phyloP scores from a whole-genome alignment of 2,797 vertebrate species.

The Peromyscus melanophrys region DNA sequence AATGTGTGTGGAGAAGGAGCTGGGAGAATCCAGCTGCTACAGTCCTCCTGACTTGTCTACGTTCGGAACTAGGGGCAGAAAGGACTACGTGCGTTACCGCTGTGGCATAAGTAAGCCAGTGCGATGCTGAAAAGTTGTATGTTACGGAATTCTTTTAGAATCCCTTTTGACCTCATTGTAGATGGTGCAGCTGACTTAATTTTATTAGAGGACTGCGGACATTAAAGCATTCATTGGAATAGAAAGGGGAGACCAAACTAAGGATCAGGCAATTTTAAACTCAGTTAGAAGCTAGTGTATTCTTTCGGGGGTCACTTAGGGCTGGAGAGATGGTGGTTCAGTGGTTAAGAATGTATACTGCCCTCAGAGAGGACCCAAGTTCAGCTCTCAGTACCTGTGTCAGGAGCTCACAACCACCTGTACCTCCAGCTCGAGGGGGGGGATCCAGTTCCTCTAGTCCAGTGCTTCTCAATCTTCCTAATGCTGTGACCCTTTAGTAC shows the following conservation, averaged over 20 bases:
- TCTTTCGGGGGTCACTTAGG: not conserved
- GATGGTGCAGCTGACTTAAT: not conserved
- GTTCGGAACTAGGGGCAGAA: not conserved
- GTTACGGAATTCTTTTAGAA: not conserved
- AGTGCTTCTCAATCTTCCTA: not conserved
- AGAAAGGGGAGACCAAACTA: not conserved
- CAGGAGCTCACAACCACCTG: not conserved
- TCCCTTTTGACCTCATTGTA: not conserved
- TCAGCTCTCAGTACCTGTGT: not conserved
- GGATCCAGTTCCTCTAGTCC: not conserved
- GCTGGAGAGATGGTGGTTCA: not conserved
- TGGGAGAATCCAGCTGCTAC: not conserved
- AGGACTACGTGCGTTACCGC: not conserved
- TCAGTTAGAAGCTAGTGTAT: not conserved
- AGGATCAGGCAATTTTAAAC: not conserved
- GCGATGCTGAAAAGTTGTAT: accelerated
- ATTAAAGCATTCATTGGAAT: not conserved
- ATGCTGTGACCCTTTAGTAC: not conserved
- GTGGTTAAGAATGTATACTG: not conserved
- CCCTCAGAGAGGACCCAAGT: not conserved
- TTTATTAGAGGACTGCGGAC: not conserved
- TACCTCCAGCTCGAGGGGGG: not conserved
- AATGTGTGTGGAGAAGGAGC: not conserved
- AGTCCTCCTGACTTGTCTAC: not conserved
- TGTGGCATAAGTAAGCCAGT: not conserved